Conservation (phyloP, 2,797 vertebrate species). For the Bradypodion pumilum region DNA sequence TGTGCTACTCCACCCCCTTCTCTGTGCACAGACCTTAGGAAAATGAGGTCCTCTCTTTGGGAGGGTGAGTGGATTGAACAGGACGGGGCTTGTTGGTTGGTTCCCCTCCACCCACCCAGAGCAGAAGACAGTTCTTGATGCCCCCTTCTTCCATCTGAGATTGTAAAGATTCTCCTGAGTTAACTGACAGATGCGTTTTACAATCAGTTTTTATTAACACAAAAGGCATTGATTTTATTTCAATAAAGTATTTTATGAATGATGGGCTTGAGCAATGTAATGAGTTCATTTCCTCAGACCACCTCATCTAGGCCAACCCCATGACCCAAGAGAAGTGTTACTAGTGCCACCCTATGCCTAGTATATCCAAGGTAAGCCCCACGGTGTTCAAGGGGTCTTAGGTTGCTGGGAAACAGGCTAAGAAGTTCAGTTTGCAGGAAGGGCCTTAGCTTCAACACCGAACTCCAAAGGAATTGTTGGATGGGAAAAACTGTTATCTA, state of each 20-base stretch:
- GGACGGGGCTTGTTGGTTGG: neutral
- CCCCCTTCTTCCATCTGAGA: slow-evolving; percentile 27
- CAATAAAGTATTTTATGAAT: slow-evolving; percentile 83
- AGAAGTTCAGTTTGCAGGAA: neutral
- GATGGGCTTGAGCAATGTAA: slow-evolving; percentile 20
- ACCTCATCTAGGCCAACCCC: neutral
- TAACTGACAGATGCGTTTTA: slow-evolving; percentile 65
- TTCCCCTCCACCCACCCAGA: neutral
- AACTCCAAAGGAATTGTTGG: neutral
- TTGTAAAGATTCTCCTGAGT: slow-evolving; percentile 59
- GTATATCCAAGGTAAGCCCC: neutral
- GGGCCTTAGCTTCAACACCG: neutral
- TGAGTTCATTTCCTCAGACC: neutral
- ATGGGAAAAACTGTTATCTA: neutral
- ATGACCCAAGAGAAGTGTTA: too few relatives aligned
- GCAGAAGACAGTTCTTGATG: neutral
- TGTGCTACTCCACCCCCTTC: neutral
- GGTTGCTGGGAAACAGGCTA: neutral
- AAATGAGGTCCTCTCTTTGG: slow-evolving; percentile 21
- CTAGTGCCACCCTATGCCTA: accelerated
- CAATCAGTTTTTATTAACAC: slow-evolving; percentile 65
- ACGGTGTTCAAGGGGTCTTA: neutral
- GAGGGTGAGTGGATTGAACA: neutral
- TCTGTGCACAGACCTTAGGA: slow-evolving; percentile 19
- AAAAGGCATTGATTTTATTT: slow-evolving; percentile 76